Evolutionary conservation across 2,113 vertebrate species (phyloP).

Genomic region (Seriola aureovittata): DNA sequence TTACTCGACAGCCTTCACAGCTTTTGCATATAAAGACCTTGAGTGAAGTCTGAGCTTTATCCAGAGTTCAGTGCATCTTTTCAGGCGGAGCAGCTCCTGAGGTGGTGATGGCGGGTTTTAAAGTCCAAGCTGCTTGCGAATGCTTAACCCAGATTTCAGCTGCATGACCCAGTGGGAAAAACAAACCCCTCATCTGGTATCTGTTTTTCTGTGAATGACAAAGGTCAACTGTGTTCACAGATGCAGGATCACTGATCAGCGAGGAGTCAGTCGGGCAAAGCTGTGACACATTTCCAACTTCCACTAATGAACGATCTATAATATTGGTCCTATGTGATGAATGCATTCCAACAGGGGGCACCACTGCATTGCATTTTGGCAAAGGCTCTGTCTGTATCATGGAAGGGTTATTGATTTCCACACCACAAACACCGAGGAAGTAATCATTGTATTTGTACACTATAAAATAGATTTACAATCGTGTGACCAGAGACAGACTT

Average conservation of each 20-base stretch:
- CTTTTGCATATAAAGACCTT: slow-evolving; percentile 39
- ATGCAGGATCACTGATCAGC: not conserved
- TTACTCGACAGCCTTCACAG: not conserved
- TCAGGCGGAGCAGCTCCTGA: not conserved
- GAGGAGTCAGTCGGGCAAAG: not conserved
- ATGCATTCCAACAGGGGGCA: slow-evolving; percentile 35
- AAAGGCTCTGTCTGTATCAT: not conserved
- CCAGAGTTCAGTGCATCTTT: not conserved
- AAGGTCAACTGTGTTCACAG: not conserved
- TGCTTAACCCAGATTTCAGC: slow-evolving; percentile 32
- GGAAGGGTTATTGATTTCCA: not conserved
- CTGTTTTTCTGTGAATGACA: not conserved
- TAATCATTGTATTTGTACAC: not conserved
- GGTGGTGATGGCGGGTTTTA: not conserved
- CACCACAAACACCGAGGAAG: not conserved
- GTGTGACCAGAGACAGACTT: not conserved
- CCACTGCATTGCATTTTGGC: not conserved
- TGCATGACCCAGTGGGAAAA: slow-evolving; percentile 1
- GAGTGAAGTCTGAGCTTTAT: slow-evolving; percentile 31
- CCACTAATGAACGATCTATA: slow-evolving; percentile 11
- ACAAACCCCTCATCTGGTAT: not conserved
- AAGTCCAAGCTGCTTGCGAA: slow-evolving; percentile 12
- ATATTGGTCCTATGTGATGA: slow-evolving; percentile 25
- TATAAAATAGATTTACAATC: not conserved
- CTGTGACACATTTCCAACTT: slow-evolving; percentile 1